Percentiles rank a stretch among this genome's conserved stretches.
Evolutionary conservation across 2,113 vertebrate species (phyloP).

Genomic region (Psittacara wagleri): DNA sequence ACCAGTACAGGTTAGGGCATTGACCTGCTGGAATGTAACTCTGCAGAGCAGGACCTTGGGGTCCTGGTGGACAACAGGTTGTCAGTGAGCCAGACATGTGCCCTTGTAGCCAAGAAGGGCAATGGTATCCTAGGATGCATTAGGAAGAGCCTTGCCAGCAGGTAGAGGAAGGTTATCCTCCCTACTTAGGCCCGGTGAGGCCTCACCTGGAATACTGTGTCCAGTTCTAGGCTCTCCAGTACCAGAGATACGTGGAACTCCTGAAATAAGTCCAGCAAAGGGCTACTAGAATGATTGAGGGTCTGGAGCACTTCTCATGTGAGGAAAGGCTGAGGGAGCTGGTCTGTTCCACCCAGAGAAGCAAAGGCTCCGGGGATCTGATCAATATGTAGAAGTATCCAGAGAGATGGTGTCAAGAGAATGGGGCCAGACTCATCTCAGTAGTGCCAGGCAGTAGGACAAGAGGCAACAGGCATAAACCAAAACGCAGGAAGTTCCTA

Average conservation of each 20-base stretch:
- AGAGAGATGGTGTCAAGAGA: background rate
- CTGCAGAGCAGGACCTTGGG: background rate
- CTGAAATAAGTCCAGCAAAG: background rate
- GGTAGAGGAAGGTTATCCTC: background rate
- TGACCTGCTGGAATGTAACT: background rate
- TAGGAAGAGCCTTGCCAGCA: background rate
- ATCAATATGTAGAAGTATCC: background rate
- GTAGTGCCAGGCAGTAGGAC: background rate
- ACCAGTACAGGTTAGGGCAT: background rate
- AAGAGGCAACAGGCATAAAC: background rate
- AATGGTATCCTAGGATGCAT: background rate
- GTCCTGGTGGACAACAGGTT: background rate
- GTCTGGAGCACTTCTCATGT: background rate
- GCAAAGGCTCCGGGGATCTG: background rate
- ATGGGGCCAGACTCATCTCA: background rate
- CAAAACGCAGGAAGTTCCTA: background rate
- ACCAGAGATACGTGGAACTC: background rate
- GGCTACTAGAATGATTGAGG: background rate
- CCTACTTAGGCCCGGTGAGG: background rate
- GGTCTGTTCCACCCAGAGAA: background rate
- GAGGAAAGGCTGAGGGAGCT: background rate
- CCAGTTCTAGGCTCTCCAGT: background rate
- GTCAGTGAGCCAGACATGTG: background rate
- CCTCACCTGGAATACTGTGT: background rate
- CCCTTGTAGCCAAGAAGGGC: background rate